Base-by-base conservation (phyloP, 2,888 invertebrate species). In the Sphaeridia pumilis region DNA sequence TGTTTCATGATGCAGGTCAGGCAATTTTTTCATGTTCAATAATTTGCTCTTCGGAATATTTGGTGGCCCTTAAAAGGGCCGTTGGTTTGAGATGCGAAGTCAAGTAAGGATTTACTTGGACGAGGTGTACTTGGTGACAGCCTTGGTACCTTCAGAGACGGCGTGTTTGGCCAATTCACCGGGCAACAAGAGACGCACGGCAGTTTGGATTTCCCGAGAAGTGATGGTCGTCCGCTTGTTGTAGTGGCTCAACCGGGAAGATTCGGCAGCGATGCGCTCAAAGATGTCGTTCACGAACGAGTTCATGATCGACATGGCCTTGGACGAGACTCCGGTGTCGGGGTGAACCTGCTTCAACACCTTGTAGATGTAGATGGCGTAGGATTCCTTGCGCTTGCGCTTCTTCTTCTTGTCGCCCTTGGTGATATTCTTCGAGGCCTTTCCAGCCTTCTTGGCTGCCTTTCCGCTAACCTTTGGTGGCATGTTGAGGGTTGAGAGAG, bases 241-340 rank as follows among this genome's bases (percentile, higher is more conserved):
- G 70, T 71, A 73, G 57, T 72, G 71, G 36, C 70, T 71, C 52
- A 74, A 61, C 41, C 69, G 68, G 27, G 69, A 68, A 5, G 69
- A 62, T 47, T 70, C 69, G 26, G 69, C 67, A 22, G 73, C 73
- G 56, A 74, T 74, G 42, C 73, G 67, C 61, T 74, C 73, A 65
- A 75, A 75, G 57, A 75, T 70, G 65, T 74, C 74, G 61, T 74
- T 73, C 55, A 74, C 74, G 66, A 75, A 74, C 49, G 70, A 71
- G 65, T 72, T 74, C 73, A 74, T 74, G 68, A 84, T 82, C 62
- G 75, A 69, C 79, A 83, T 83, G 0, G 82, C 79, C 63, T 82
- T 81, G 24, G 75, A 76, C 1, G 82, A 80, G 48, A 84, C 78
- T 0, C 81, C 80, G 36, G 80, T 73, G 67, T 81, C 79, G 0